Conservation (phyloP, 2,888 invertebrate species). For the Netelia inedita region DNA sequence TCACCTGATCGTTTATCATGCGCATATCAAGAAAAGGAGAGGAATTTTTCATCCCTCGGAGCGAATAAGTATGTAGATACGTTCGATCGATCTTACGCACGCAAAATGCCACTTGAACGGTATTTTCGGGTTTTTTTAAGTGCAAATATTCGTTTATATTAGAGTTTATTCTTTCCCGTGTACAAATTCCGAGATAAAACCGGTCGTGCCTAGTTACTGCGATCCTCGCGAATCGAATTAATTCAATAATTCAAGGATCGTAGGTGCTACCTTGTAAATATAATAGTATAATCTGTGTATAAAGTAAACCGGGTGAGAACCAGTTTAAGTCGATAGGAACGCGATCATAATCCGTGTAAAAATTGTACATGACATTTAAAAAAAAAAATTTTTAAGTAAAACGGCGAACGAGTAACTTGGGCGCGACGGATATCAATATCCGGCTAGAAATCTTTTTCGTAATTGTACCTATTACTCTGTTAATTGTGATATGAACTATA, state of each 20-base stretch:
- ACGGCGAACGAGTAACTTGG: constrained; percentile 3
- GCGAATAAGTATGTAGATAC: constrained; percentile 7
- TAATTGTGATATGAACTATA: constrained; percentile 78
- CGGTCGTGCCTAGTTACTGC: constrained; percentile 69
- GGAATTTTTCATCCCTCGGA: constrained; percentile 13
- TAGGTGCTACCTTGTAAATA: constrained; percentile 67
- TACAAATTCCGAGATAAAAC: constrained; percentile 66
- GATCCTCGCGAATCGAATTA: constrained; percentile 23
- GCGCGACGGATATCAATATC: constrained; percentile 3
- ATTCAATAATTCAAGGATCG: neutral
- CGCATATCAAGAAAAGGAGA: constrained; percentile 50
- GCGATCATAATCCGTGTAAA: constrained; percentile 67
- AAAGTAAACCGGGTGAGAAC: constrained; percentile 35
- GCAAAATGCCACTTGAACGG: constrained; percentile 9
- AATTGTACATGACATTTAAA: constrained; percentile 73
- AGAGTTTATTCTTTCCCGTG: constrained; percentile 64
- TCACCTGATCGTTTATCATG: constrained; percentile 49
- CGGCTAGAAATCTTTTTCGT: constrained; percentile 44
- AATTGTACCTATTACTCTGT: constrained; percentile 74
- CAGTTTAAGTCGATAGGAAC: constrained; percentile 28
- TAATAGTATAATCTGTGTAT: constrained; percentile 64
- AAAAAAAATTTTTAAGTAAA: constrained; percentile 25
- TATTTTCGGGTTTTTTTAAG: constrained; percentile 67
- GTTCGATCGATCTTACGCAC: constrained; percentile 19
- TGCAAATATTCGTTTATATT: constrained; percentile 77